phyloP scores from a whole-genome alignment of 1,140 invertebrate species.

The Neodiprion lecontei region DNA sequence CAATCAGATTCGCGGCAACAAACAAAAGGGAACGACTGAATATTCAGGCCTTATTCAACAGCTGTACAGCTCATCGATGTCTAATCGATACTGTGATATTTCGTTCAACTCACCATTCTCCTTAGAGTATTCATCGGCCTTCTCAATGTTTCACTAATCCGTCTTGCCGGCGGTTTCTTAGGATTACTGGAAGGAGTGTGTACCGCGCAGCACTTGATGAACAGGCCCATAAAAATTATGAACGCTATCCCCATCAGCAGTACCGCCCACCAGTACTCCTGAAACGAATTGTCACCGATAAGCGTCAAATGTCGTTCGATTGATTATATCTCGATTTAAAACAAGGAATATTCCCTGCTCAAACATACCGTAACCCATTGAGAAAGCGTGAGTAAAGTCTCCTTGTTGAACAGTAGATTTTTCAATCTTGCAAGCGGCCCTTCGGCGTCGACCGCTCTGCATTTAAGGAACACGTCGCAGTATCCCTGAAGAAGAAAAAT shows the following conservation, averaged over 20 bases:
- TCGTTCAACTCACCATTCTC: conserved; percentile 70
- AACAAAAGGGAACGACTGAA: conserved; percentile 1
- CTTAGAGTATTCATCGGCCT: conserved; percentile 88
- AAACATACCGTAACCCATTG: conserved; percentile 83
- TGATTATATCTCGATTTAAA: neutral
- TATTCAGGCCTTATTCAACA: conserved; percentile 12
- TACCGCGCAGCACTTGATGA: conserved; percentile 99
- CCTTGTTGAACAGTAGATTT: conserved; percentile 93
- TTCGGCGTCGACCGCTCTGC: conserved; percentile 96
- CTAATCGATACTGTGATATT: conserved; percentile 24
- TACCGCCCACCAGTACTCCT: conserved; percentile 98
- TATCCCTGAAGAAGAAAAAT: conserved; percentile 75
- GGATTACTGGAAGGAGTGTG: conserved; percentile 98
- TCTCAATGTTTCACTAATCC: conserved; percentile 86
- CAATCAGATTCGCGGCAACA: neutral
- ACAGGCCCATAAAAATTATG: conserved; percentile 96
- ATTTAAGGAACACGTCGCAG: conserved; percentile 98
- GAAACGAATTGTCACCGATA: conserved; percentile 33
- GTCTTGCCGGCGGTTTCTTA: conserved; percentile 84
- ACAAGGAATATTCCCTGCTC: neutral
- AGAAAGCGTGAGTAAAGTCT: conserved; percentile 85
- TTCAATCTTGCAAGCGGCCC: conserved; percentile 96
- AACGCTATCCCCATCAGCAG: conserved; percentile 89
- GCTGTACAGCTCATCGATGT: conserved; percentile 8
- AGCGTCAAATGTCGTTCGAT: neutral